These are phyloP conservation scores for Corydoras maculifer DNA, from an alignment of 2,113 vertebrate genomes.

Conservation along the genomic window DNA sequence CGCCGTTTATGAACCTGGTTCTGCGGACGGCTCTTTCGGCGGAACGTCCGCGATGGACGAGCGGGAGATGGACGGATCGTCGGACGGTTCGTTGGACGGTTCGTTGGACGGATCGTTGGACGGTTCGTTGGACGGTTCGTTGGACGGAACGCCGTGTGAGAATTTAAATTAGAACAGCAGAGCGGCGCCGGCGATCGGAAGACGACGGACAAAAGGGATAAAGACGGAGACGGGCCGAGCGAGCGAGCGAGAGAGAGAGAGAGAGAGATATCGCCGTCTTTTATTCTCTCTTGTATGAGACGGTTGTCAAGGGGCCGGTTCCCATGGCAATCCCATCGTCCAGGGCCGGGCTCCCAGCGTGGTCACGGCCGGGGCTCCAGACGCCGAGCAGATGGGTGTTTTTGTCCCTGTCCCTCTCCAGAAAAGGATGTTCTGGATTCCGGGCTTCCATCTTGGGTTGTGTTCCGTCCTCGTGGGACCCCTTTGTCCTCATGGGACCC, in stretches of 20 bases:
- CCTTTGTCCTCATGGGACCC: no score
- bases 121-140: background rate
- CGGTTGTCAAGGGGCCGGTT: slow-evolving; percentile 65
- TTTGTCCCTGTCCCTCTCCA: slow-evolving; percentile 26
- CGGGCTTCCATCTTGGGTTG: no score
- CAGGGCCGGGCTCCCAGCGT: slow-evolving; percentile 39
- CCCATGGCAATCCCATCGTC: slow-evolving; percentile 69
- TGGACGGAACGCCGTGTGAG: slow-evolving; percentile 7
- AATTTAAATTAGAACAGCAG: slow-evolving; percentile 32
- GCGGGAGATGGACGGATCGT: slow-evolving; percentile 13
- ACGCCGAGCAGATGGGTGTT: slow-evolving; percentile 36
- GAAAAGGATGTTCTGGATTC: background rate
- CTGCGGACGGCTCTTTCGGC: background rate
- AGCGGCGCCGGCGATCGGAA: slow-evolving; percentile 10
- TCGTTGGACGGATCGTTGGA: slow-evolving; percentile 19
- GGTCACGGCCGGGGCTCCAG: slow-evolving; percentile 43
- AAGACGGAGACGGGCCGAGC: slow-evolving; percentile 1
- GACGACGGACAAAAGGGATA: slow-evolving; percentile 26
- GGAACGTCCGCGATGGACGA: slow-evolving; percentile 8
- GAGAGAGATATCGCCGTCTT: slow-evolving; percentile 61
- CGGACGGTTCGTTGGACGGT: background rate
- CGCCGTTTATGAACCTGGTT: background rate
- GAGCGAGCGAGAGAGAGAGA: slow-evolving; percentile 21
- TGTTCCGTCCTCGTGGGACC: no score
- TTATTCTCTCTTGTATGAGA: slow-evolving; percentile 64